Base-by-base conservation (phyloP, 2,888 invertebrate species). In the Drosophila atripex region DNA sequence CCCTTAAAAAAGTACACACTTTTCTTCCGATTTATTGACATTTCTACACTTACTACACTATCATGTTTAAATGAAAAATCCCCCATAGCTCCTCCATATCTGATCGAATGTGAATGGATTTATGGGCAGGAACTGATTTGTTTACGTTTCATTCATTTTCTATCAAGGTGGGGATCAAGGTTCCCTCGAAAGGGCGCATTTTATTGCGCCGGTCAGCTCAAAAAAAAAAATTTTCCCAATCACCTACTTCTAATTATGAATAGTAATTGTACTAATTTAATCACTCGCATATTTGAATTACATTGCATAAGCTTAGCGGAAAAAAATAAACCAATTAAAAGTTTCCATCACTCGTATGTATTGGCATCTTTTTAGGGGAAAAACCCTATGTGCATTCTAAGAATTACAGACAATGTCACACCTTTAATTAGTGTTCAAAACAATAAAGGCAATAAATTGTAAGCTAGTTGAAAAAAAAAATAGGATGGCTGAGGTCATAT, bases 291-390 rank as follows among this genome's bases (percentile, higher is more conserved):
- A 8, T 41, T 12, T 21, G 4, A 39, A 47, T 5, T 16, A 30
- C 4, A 11, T 46, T 58, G 38, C 18, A 28, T 18, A 41, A 53
- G 8, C 18, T 43, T 8, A 43, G 21, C 43, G 28, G 7, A 18
- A 35, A 45, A 45, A 50, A 30, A 51, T 65, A 65, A 63, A 63
- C 16, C 52, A 63, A 63, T 63, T 63, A 63, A 65, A 58, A 30
- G 21, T 43, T 54, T 16, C 9, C 54, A 32, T 38, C 9, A 11
- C 54, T 25, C 14, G 14, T 25, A 8, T 14, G 14, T 28, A 12
- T 30, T 28, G 23, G 16, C 18, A 23, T 9, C 12, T 32, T 23
- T 45, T 63, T 64, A 21, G 64, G 64, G 46, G 66, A 38, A 46
- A 3, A 11, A 21, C 52, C 8, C 45, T 16, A 4, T n/a, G 47